Percentiles rank a stretch among this genome's conserved stretches.
phyloP scores from a whole-genome alignment of 1,140 invertebrate species.

The Stratiolaelaps scimitus region DNA sequence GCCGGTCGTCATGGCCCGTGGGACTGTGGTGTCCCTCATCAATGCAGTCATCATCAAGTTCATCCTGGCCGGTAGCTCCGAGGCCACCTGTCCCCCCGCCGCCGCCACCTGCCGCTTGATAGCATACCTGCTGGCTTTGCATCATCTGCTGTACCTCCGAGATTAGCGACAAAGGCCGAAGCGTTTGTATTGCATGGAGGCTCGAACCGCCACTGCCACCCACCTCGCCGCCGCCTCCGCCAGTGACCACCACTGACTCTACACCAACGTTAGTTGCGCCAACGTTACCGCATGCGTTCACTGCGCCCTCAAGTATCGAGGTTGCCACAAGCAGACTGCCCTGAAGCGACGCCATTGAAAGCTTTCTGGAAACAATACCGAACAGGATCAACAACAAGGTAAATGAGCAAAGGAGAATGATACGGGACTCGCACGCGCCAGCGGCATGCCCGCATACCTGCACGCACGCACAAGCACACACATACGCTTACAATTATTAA shows the following conservation, averaged over 20 bases:
- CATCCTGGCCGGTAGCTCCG: background rate
- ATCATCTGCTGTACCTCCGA: conserved; percentile 27
- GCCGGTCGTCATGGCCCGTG: background rate
- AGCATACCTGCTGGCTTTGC: conserved; percentile 26
- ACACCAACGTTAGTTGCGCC: conserved; percentile 24
- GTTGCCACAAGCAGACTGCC: conserved; percentile 29
- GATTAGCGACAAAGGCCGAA: conserved; percentile 27
- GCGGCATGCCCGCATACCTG: too few relatives aligned
- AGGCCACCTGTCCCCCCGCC: too few relatives aligned
- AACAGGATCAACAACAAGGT: background rate
- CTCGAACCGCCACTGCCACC: conserved; percentile 1
- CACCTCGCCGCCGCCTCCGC: background rate
- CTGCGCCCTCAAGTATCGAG: conserved; percentile 28
- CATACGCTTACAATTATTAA: too few relatives aligned
- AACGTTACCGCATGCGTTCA: conserved; percentile 29
- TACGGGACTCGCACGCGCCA: too few relatives aligned
- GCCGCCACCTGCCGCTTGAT: background rate
- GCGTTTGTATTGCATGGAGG: conserved; percentile 9
- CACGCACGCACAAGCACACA: too few relatives aligned
- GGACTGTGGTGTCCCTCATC: conserved; percentile 28
- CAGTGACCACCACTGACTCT: background rate
- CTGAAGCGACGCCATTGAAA: conserved; percentile 29
- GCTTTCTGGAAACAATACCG: background rate
- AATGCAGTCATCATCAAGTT: conserved; percentile 17
- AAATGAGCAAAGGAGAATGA: background rate